These are phyloP conservation scores for Syritta pipiens DNA, from an alignment of 2,888 invertebrate species.

Conservation along the genomic window DNA sequence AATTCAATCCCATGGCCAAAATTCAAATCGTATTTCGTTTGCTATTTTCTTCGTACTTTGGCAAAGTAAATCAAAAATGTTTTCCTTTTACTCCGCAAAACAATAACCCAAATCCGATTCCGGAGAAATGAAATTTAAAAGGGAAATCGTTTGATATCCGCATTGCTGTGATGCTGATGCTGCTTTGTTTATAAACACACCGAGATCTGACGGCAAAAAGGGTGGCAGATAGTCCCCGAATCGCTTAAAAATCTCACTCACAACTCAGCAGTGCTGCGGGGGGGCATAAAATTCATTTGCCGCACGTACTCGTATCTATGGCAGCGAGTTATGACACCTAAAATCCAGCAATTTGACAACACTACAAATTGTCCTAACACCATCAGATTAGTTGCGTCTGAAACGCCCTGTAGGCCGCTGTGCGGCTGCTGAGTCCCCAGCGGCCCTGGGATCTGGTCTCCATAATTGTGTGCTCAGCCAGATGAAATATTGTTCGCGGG, in stretches of 20 bases:
- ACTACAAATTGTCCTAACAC: conserved; percentile 50
- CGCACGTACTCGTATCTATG: conserved; percentile 34
- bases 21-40: conserved; percentile 16
- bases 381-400: conserved; percentile 25
- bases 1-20: not conserved
- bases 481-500: conserved; percentile 42
- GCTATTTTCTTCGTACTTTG: not conserved
- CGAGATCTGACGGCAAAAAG: not conserved
- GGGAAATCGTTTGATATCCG: conserved; percentile 17
- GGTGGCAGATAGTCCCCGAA: not conserved
- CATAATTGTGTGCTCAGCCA: conserved; percentile 39
- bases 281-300: conserved; percentile 39
- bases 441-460: not conserved
- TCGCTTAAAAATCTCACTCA: not conserved
- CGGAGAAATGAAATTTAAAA: conserved; percentile 25
- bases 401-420: not conserved
- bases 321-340: conserved; percentile 54
- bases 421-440: not conserved
- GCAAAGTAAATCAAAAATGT: conserved; percentile 11
- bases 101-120: conserved; percentile 46
- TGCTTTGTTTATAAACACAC: conserved; percentile 7
- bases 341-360: conserved; percentile 49
- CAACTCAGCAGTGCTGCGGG: not conserved
- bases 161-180: conserved; percentile 8
- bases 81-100: conserved; percentile 3